These are phyloP conservation scores for Glandiceps talaboti DNA, from an alignment of 53 echinoderm and acorn worm species.

Conservation along the genomic window DNA sequence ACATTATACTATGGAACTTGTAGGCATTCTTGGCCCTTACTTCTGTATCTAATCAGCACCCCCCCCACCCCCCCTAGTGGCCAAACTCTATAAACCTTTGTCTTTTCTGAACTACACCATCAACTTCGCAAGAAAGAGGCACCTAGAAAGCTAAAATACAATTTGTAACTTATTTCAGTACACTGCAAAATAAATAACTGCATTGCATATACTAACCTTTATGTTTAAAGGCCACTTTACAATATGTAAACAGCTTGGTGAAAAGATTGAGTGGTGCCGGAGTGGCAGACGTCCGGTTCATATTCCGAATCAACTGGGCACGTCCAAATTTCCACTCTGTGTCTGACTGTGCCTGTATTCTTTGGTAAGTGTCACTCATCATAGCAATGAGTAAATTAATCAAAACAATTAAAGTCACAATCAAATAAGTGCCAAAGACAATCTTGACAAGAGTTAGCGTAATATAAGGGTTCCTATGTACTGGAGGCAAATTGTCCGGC, in stretches of 20 bases:
- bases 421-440: constrained; percentile 85
- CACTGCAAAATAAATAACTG: no score
- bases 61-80: no score
- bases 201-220: constrained; percentile 66
- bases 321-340: constrained; percentile 95
- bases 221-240: constrained; percentile 67
- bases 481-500: constrained; percentile 55
- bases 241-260: constrained; percentile 70
- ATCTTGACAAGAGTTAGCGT: constrained; percentile 51
- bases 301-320: constrained; percentile 82
- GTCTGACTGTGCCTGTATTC: constrained; percentile 95
- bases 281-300: constrained; percentile 89
- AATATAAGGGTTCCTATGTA: constrained; percentile 55
- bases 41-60: no score
- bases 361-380: constrained; percentile 99
- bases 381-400: constrained; percentile 96
- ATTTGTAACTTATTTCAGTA: no score
- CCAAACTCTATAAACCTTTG: no score
- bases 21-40: no score
- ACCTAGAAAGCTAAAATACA: no score
- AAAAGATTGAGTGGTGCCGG: constrained; percentile 85
- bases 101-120: no score
- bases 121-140: no score
- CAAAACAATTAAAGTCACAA: constrained; percentile 87
- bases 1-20: no score